Percentiles rank a stretch among this genome's conserved stretches.
Evolutionary conservation across 2,888 invertebrate genomes (phyloP).

Genomic region (Andrena flavipes): DNA sequence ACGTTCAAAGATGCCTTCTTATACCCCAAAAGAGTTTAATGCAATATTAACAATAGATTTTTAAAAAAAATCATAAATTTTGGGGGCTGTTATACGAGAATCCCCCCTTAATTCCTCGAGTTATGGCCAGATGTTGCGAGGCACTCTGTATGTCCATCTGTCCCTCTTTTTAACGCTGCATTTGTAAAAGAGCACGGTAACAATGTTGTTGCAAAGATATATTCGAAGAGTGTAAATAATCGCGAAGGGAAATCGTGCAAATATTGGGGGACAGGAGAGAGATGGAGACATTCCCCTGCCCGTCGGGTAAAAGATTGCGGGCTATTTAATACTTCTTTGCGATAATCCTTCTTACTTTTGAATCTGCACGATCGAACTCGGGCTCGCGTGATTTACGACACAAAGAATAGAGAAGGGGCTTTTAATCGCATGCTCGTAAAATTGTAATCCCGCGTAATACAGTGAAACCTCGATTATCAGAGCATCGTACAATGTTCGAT

Average conservation of each 20-base stretch:
- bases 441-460: slow-evolving; percentile 17
- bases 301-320: neutral
- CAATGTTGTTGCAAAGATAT: slow-evolving; percentile 49
- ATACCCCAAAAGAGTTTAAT: no score
- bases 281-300: neutral
- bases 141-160: slow-evolving; percentile 44
- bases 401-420: neutral
- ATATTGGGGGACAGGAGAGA: neutral
- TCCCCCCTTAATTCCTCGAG: no score
- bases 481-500: no score
- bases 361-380: neutral
- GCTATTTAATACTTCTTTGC: slow-evolving; percentile 5
- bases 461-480: no score
- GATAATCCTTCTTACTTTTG: neutral
- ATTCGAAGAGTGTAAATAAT: slow-evolving; percentile 13
- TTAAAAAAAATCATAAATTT: no score
- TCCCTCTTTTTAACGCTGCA: slow-evolving; percentile 33
- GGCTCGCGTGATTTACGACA: neutral
- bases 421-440: slow-evolving; percentile 20
- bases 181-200: slow-evolving; percentile 62
- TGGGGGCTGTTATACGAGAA: no score
- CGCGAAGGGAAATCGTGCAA: slow-evolving; percentile 36
- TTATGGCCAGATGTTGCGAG: no score
- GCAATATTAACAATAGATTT: no score
- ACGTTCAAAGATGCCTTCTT: no score